These are phyloP conservation scores for Cassiopea andromeda DNA, from an alignment of 30 jellyfish, hydroid and myxozoan species.

Conservation along the genomic window DNA sequence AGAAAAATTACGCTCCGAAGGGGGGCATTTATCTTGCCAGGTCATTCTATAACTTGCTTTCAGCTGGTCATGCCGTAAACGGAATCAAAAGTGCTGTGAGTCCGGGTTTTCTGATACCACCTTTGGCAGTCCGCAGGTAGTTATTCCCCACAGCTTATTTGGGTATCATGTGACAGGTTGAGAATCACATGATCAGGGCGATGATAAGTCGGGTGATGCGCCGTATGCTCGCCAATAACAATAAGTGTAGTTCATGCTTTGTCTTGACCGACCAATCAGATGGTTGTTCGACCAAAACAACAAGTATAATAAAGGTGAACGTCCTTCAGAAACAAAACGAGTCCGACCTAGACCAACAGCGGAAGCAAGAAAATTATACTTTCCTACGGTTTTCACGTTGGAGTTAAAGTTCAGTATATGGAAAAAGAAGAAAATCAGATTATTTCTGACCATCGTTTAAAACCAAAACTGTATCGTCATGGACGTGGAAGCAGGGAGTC, in stretches of 20 bases:
- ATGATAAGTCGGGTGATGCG: constrained; percentile 34
- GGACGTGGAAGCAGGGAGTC: constrained; percentile 85
- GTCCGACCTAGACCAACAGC: constrained; percentile 57
- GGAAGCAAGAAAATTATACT: constrained; percentile 6
- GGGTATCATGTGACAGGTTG: constrained; percentile 9
- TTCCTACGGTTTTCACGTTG: neutral
- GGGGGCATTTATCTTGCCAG: too few relatives aligned
- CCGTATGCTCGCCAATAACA: constrained; percentile 35
- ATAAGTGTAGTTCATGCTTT: neutral
- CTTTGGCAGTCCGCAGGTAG: neutral
- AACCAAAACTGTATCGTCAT: constrained; percentile 62
- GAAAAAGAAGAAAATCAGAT: constrained; percentile 70
- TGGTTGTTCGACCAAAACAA: constrained; percentile 3
- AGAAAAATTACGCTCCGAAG: too few relatives aligned
- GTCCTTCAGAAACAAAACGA: constrained; percentile 37
- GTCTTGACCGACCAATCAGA: constrained; percentile 37
- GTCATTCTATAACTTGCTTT: too few relatives aligned
- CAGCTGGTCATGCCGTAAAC: neutral
- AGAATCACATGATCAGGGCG: constrained; percentile 63
- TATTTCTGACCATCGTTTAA: constrained; percentile 67
- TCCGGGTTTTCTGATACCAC: constrained; percentile 1
- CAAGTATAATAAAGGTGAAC: neutral
- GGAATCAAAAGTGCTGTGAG: neutral
- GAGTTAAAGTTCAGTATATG: constrained; percentile 36
- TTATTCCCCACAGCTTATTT: neutral